Evolutionary conservation across 2,113 vertebrate genomes (phyloP).

Genomic region (Hucho hucho): DNA sequence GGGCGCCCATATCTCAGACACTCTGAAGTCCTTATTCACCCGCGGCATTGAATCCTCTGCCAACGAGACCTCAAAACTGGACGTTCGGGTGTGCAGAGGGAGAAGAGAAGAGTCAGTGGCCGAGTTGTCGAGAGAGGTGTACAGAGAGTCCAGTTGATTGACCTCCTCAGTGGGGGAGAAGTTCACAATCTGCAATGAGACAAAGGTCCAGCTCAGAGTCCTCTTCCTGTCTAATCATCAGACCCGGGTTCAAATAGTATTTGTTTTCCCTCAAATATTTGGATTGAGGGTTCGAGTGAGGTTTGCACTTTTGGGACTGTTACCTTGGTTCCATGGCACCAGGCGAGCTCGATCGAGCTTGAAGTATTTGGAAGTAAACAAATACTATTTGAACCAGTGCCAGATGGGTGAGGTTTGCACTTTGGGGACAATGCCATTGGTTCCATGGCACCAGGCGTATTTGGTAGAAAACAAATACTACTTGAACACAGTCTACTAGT

Average conservation of each 20-base stretch:
- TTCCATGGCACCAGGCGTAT: too few species aligned
- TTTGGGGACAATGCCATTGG: too few species aligned
- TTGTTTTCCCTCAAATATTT: not conserved
- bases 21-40: constrained; percentile 89
- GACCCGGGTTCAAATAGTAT: not conserved
- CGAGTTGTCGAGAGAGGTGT: constrained; percentile 74
- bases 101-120: constrained; percentile 75
- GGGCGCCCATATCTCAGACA: constrained; percentile 75
- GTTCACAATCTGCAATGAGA: constrained; percentile 81
- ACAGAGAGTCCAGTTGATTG: constrained; percentile 78
- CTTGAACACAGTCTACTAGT: too few species aligned
- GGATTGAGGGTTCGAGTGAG: too few species aligned
- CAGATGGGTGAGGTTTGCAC: too few species aligned
- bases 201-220: constrained; percentile 15
- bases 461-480: too few species aligned
- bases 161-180: constrained; percentile 86
- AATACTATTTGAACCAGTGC: too few species aligned
- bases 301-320: too few species aligned
- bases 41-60: constrained; percentile 86
- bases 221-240: not conserved
- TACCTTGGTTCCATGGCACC: too few species aligned
- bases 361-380: too few species aligned
- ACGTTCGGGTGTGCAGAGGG: constrained; percentile 78
- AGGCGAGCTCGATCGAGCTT: too few species aligned
- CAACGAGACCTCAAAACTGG: constrained; percentile 81